These are phyloP conservation scores for Pycnomerus fuliginosus DNA, from an alignment of 2,888 invertebrate genomes.

Conservation along the genomic window DNA sequence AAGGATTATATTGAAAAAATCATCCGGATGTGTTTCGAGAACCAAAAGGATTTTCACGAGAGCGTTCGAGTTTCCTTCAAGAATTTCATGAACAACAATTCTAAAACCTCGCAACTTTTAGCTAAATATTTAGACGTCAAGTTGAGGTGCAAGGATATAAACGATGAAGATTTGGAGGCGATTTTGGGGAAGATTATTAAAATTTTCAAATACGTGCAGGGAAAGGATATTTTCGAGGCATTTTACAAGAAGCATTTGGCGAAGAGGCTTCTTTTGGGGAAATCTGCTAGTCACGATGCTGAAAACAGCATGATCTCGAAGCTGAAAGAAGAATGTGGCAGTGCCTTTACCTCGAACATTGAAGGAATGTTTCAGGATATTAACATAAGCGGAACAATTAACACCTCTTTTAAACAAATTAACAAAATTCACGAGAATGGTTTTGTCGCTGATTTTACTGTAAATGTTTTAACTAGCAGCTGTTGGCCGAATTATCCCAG, in stretches of 20 bases:
- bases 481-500: conserved; percentile 97
- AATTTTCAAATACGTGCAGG: conserved; percentile 95
- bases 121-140: conserved; percentile 97
- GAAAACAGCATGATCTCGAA: conserved; percentile 98
- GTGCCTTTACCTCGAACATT: conserved; percentile 94
- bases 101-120: conserved; percentile 96
- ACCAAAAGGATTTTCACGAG: conserved; percentile 81
- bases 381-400: conserved; percentile 94
- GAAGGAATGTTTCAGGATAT: conserved; percentile 99
- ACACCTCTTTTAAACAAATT: conserved; percentile 84
- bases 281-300: conserved; percentile 97
- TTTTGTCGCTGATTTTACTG: conserved; percentile 70
- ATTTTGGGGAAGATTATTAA: conserved; percentile 97
- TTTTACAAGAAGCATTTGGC: conserved; percentile 98
- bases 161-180: conserved; percentile 92
- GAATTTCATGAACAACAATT: conserved; percentile 89
- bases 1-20: conserved; percentile 95
- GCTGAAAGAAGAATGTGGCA: conserved; percentile 96
- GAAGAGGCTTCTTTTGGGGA: conserved; percentile 90
- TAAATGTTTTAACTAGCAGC: conserved; percentile 94
- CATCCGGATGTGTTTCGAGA: conserved; percentile 81
- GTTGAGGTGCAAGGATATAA: conserved; percentile 89
- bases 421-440: conserved; percentile 27
- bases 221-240: conserved; percentile 98
- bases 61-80: conserved; percentile 94